Conservation (phyloP, 2,797 vertebrate species). For the Chaetodon trifasciatus region DNA sequence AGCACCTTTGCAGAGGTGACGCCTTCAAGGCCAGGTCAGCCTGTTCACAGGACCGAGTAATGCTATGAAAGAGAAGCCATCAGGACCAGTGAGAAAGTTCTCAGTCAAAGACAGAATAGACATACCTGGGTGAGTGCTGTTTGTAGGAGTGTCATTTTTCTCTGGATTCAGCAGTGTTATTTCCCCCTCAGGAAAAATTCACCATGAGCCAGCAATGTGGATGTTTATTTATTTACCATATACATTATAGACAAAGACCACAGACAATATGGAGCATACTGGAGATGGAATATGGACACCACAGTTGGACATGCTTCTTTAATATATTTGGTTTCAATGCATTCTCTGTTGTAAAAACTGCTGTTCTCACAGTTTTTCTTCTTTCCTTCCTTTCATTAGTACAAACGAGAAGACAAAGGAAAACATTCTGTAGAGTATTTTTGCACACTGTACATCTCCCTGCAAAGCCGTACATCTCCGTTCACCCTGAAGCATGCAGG, state of each 20-base stretch:
- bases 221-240: conserved; percentile 43
- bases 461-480: conserved; percentile 15
- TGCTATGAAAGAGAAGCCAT: neutral
- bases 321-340: conserved; percentile 10
- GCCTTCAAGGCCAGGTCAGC: neutral
- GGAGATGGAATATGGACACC: conserved; percentile 8
- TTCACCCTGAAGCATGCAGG: conserved; percentile 47
- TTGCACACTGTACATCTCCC: conserved; percentile 4
- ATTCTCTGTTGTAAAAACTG: conserved; percentile 21
- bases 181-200: conserved; percentile 26
- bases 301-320: conserved; percentile 17
- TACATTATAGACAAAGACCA: conserved; percentile 66
- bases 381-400: conserved; percentile 14
- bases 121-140: neutral
- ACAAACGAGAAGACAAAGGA: conserved; percentile 35
- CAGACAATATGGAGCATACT: conserved; percentile 32
- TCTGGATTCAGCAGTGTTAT: conserved; percentile 16
- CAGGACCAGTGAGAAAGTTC: neutral
- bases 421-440: conserved; percentile 42
- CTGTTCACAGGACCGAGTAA: neutral
- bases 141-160: conserved; percentile 23
- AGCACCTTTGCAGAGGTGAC: conserved; percentile 29
- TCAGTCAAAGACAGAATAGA: conserved; percentile 6
- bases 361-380: conserved; percentile 13
- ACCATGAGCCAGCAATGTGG: conserved; percentile 6